phyloP scores from a whole-genome alignment of 2,888 invertebrate genomes.

The Habroteleia sp. region DNA sequence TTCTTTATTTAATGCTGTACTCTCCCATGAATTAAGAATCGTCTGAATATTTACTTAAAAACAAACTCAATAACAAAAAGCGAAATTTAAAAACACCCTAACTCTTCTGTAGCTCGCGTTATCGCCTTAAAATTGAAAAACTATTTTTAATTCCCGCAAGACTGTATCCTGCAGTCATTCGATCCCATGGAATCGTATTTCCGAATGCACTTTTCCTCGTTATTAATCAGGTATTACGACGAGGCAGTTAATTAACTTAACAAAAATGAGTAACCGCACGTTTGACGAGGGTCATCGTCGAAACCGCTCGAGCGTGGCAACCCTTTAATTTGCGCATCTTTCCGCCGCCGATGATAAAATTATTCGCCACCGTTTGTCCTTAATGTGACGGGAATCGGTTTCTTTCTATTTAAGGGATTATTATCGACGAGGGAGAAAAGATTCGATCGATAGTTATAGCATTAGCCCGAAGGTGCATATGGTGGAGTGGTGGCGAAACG shows the following conservation, averaged over 20 bases:
- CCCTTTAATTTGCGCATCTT: constrained; percentile 27
- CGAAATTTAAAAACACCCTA: too few relatives aligned
- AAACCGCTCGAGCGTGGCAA: constrained; percentile 11
- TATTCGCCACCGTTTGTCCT: constrained; percentile 19
- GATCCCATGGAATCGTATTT: too few relatives aligned
- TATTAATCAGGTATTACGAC: neutral
- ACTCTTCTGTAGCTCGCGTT: too few relatives aligned
- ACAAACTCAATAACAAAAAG: too few relatives aligned
- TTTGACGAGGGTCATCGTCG: constrained; percentile 15
- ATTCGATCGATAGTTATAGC: constrained; percentile 46
- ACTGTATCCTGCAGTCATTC: too few relatives aligned
- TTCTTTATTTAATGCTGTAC: too few relatives aligned
- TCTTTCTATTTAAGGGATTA: constrained; percentile 57
- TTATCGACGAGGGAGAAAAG: constrained; percentile 31
- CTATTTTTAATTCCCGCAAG: too few relatives aligned
- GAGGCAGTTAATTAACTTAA: constrained; percentile 10
- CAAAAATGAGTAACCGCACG: constrained; percentile 29
- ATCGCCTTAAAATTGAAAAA: too few relatives aligned
- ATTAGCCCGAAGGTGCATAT: constrained; percentile 50
- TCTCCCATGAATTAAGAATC: too few relatives aligned
- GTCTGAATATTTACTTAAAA: too few relatives aligned
- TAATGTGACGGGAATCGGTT: constrained; percentile 45
- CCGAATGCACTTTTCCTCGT: neutral
- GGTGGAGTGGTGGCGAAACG: constrained; percentile 31
- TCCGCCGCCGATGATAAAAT: constrained; percentile 20